Base-by-base conservation (phyloP, 2,797 vertebrate species). In the Chelidonichthys spinosus region DNA sequence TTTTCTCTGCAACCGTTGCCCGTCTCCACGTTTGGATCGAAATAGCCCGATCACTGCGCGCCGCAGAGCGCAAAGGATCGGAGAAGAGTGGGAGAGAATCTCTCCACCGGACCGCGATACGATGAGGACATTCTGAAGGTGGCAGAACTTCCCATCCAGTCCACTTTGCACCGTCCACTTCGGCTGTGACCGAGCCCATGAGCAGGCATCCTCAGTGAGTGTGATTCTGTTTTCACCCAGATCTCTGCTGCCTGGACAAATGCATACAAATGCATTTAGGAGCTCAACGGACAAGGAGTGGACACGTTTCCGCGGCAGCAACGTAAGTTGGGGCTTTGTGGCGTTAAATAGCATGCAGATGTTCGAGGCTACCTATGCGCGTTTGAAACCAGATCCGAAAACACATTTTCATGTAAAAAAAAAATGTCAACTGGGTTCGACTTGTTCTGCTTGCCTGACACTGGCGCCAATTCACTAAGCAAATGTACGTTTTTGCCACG, bases 191-290 rank as follows among this genome's bases (percentile, higher is more conserved):
- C 90, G 89, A 90, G 94, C 92, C 94, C 91, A 95, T 95, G 96
- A 93, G 85, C 92, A 91, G 90, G 87, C 92, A 88, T 95, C 90
- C 85, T 89, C 91, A 25, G 87, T 84, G 92, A 91, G 94, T 80
- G 92, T 93, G 93, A 95, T 97, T 96, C 95, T 95, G 94, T 94
- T 97, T 98, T 96, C 96, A 94, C 93, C 94, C 94, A 95, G 96
- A 95, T 88, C 96, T 95, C 95, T 95, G 96, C 96, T 96, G 96
- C 96, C 94, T 91, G 97, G 97, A 97, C 98, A 97, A 94, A 99
- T 99, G 98, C 96, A 97, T 94, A 98, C 98, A 99, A 97, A 99
- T 99, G 98, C 96, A 98, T 98, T 99, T 98, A 96, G 96, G 97
- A 96, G 96, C 96, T 95, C 95, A 96, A 96, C 96, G 97, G 96